A percentile compares a stretch with the other conserved stretches of the same genome.
phyloP scores from a whole-genome alignment of 1,140 invertebrate species.

The Heliconius hermathena region DNA sequence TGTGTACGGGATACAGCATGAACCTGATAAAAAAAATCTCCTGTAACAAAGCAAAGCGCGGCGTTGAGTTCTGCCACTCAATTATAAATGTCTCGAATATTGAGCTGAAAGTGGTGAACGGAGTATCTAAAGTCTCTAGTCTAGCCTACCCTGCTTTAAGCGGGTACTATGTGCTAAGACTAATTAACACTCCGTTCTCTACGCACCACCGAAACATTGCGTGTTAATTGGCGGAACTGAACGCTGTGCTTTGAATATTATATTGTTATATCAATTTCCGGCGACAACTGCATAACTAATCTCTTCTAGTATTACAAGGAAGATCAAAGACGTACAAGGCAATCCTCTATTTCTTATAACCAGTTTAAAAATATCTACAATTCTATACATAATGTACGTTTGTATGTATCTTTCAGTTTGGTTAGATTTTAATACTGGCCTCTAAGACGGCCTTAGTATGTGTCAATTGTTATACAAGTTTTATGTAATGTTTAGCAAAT shows the following conservation, averaged over 20 bases:
- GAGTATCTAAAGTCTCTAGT: no score
- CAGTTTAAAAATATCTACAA: not conserved
- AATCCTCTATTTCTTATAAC: not conserved
- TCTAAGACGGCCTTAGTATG: constrained; percentile 41
- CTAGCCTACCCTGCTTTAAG: no score
- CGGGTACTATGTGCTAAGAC: no score
- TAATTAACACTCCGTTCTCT: no score
- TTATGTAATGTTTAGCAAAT: constrained; percentile 53
- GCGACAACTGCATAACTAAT: not conserved
- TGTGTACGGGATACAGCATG: no score
- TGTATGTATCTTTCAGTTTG: constrained; percentile 14
- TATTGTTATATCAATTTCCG: not conserved
- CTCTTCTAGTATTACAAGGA: constrained; percentile 15
- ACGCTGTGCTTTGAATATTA: not conserved
- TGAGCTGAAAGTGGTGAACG: no score
- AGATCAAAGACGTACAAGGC: constrained; percentile 17
- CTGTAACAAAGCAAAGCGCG: no score
- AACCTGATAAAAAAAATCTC: no score
- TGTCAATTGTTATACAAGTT: constrained; percentile 53
- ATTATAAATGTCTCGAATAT: no score
- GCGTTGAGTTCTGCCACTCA: no score
- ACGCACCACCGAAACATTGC: not conserved
- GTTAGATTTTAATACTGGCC: constrained; percentile 33
- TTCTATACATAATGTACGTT: not conserved
- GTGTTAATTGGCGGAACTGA: not conserved